phyloP scores from a whole-genome alignment of 2,888 invertebrate species.

The Diloba caeruleocephala region DNA sequence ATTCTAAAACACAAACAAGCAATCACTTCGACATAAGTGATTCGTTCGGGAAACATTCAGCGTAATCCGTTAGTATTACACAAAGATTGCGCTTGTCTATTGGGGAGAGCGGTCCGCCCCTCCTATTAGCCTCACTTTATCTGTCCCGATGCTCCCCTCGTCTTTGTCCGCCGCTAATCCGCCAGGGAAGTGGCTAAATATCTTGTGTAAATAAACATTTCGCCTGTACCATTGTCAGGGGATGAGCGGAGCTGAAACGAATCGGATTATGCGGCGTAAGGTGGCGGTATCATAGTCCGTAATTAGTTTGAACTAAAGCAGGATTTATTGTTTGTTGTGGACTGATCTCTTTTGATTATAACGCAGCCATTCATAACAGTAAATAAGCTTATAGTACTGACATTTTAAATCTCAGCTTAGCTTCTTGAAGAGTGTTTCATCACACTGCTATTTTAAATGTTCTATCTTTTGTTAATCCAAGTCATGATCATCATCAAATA shows the following conservation, averaged over 20 bases:
- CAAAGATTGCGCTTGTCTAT: slow-evolving; percentile 75
- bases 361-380: too few relatives aligned
- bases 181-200: slow-evolving; percentile 88
- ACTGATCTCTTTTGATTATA: slow-evolving; percentile 11
- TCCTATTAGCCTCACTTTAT: slow-evolving; percentile 83
- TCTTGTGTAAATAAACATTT: slow-evolving; percentile 89
- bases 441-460: too few relatives aligned
- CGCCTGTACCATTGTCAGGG: slow-evolving; percentile 81
- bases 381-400: too few relatives aligned
- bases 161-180: slow-evolving; percentile 83
- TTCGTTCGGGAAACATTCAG: slow-evolving; percentile 52
- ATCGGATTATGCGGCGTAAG: slow-evolving; percentile 84
- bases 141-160: slow-evolving; percentile 75
- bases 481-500: too few relatives aligned
- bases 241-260: slow-evolving; percentile 77
- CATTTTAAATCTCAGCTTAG: too few relatives aligned
- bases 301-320: slow-evolving; percentile 75
- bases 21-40: slow-evolving; percentile 43
- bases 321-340: slow-evolving; percentile 64
- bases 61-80: slow-evolving; percentile 79
- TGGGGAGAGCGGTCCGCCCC: slow-evolving; percentile 77
- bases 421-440: too few relatives aligned
- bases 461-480: too few relatives aligned
- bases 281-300: slow-evolving; percentile 73
- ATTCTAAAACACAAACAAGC: slow-evolving; percentile 48